These are phyloP conservation scores for Pardosa pseudoannulata DNA, from an alignment of 2,888 invertebrate genomes.

Conservation along the genomic window DNA sequence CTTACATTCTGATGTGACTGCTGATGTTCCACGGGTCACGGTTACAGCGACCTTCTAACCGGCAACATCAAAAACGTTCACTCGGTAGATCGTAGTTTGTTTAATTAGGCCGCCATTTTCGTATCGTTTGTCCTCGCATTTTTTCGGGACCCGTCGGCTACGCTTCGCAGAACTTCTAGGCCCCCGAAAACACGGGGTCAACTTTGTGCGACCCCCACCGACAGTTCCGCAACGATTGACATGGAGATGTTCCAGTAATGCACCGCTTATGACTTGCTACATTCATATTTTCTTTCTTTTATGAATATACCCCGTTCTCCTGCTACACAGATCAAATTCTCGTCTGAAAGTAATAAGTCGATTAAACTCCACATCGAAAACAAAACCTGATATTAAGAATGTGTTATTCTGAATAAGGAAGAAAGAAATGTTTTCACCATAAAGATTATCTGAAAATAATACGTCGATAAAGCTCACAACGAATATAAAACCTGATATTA, in stretches of 20 bases:
- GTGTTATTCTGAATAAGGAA: too few species aligned
- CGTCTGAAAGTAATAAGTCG: too few species aligned
- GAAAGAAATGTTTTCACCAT: too few species aligned
- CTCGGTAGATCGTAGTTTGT: slow-evolving; percentile 43
- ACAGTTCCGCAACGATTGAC: slow-evolving; percentile 22
- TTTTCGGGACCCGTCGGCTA: slow-evolving; percentile 40
- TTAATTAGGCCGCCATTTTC: slow-evolving; percentile 69
- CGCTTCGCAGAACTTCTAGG: slow-evolving; percentile 37
- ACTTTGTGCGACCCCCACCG: background rate
- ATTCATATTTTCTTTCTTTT: too few species aligned
- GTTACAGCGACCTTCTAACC: slow-evolving; percentile 57
- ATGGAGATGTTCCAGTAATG: background rate
- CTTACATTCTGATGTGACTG: slow-evolving; percentile 59
- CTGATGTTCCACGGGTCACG: slow-evolving; percentile 68
- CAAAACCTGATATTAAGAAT: too few species aligned
- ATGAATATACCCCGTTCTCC: too few species aligned
- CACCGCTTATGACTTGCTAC: too few species aligned
- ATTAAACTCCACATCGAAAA: too few species aligned
- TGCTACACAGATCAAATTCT: too few species aligned
- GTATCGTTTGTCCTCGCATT: slow-evolving; percentile 43
- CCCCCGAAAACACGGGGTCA: background rate
- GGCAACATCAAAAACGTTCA: slow-evolving; percentile 64
- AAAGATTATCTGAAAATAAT: too few species aligned
- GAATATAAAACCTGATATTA: too few species aligned
- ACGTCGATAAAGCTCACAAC: too few species aligned